phyloP scores from a whole-genome alignment of 2,113 vertebrate genomes.

The Galemys pyrenaicus region DNA sequence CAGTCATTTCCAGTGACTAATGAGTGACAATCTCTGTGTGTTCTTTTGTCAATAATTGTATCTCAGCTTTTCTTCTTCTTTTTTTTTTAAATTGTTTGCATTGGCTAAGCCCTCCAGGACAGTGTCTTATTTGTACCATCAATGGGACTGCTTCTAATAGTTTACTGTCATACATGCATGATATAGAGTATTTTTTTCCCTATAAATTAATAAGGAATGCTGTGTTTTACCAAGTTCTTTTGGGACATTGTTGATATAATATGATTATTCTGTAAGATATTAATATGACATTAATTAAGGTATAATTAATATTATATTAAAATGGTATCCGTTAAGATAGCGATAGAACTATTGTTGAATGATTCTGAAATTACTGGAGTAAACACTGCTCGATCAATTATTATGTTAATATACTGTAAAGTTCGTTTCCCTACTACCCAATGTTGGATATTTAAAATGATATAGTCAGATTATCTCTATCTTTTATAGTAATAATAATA shows the following conservation, averaged over 20 bases:
- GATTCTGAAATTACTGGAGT: not conserved
- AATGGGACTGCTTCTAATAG: not conserved
- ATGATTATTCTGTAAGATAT: not conserved
- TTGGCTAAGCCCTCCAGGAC: not conserved
- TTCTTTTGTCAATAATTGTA: not conserved
- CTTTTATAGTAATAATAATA: not conserved
- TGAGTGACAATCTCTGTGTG: not conserved
- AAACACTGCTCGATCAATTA: not conserved
- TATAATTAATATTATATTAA: too few relatives aligned
- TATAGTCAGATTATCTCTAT: not conserved
- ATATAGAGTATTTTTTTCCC: not conserved
- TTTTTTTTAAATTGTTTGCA: not conserved
- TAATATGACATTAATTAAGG: too few relatives aligned
- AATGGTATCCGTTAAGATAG: too few relatives aligned
- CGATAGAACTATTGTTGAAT: not conserved
- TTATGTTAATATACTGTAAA: not conserved
- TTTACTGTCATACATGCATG: not conserved
- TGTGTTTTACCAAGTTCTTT: not conserved
- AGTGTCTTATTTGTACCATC: not conserved
- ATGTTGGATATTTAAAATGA: not conserved
- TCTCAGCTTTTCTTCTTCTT: conserved; percentile 13
- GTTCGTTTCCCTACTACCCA: not conserved
- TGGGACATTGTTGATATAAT: not conserved
- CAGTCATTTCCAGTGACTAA: not conserved
- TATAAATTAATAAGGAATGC: not conserved